Percentiles rank a stretch among this genome's conserved stretches.
Conservation (phyloP, 2,888 invertebrate genomes). For the Hemithea aestivaria region DNA sequence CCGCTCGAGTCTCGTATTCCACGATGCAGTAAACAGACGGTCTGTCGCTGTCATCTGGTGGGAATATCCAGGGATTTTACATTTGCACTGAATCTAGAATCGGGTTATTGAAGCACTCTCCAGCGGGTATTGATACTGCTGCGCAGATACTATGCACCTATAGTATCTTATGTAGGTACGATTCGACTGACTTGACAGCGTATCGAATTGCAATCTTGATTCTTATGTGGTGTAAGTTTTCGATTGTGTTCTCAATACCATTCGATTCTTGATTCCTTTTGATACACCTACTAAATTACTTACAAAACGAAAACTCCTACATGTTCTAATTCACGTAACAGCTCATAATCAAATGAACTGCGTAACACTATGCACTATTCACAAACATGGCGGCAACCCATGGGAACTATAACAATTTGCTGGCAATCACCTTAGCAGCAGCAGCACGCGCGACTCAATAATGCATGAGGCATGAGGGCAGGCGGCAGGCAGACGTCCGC, state of each 20-base stretch:
- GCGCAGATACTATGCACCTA: slow-evolving; percentile 23
- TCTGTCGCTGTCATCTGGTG: slow-evolving; percentile 64
- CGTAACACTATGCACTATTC: slow-evolving; percentile 33
- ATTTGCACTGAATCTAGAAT: slow-evolving; percentile 61
- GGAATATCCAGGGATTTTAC: slow-evolving; percentile 59
- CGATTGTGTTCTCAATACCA: slow-evolving; percentile 1
- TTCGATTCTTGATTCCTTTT: no score
- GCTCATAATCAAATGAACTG: slow-evolving; percentile 27
- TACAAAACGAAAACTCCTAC: no score
- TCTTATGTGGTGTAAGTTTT: slow-evolving; percentile 4
- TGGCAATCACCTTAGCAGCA: slow-evolving; percentile 48
- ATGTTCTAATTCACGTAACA: slow-evolving; percentile 11
- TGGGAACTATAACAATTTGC: slow-evolving; percentile 66
- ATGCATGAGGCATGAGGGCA: slow-evolving; percentile 47
- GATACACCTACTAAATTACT: no score
- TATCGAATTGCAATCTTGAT: slow-evolving; percentile 5
- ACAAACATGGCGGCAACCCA: slow-evolving; percentile 45
- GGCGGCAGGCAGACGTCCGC: slow-evolving; percentile 41
- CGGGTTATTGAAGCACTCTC: slow-evolving; percentile 59
- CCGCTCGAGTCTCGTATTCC: slow-evolving; percentile 38
- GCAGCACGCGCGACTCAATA: slow-evolving; percentile 56
- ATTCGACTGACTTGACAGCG: neutral
- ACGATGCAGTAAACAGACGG: slow-evolving; percentile 32
- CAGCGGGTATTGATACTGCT: slow-evolving; percentile 38
- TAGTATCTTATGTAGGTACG: slow-evolving; percentile 6